A percentile compares a stretch with the other conserved stretches of the same genome.
Evolutionary conservation across 2,888 invertebrate genomes (phyloP).

Genomic region (Harpalus rubripes): DNA sequence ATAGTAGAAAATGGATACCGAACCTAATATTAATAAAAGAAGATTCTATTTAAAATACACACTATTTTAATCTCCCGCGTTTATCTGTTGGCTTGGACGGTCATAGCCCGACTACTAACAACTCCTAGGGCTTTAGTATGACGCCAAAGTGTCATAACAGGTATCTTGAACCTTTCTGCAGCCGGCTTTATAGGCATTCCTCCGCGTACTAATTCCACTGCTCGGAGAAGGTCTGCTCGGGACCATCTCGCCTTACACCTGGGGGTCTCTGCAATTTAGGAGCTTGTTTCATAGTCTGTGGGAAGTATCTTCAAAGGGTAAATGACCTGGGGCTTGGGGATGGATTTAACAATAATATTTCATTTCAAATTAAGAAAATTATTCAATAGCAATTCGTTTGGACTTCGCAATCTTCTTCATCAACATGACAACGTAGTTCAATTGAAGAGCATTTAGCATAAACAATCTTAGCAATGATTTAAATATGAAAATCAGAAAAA

Average conservation of each 20-base stretch:
- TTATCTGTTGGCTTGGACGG: conserved; percentile 13
- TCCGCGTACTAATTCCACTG: conserved; percentile 73
- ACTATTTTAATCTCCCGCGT: not conserved
- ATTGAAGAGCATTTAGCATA: no score
- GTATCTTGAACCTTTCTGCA: conserved; percentile 74
- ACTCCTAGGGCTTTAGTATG: conserved; percentile 73
- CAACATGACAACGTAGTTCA: no score
- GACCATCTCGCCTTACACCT: conserved; percentile 71
- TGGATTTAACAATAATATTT: no score
- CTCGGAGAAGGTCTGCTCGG: conserved; percentile 72
- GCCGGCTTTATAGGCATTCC: conserved; percentile 75
- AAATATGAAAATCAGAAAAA: no score
- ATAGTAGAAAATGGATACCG: no score
- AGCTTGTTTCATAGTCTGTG: not conserved
- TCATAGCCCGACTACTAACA: conserved; percentile 72
- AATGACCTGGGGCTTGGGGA: no score
- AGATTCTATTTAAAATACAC: not conserved
- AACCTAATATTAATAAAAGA: no score
- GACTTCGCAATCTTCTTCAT: no score
- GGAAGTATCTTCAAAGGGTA: no score
- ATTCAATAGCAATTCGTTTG: no score
- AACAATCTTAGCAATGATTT: no score
- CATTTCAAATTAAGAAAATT: no score
- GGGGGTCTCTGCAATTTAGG: not conserved
- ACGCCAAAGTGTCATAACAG: conserved; percentile 75